These are phyloP conservation scores for Vireo altiloquus DNA, from an alignment of 2,113 vertebrate genomes.

Conservation along the genomic window DNA sequence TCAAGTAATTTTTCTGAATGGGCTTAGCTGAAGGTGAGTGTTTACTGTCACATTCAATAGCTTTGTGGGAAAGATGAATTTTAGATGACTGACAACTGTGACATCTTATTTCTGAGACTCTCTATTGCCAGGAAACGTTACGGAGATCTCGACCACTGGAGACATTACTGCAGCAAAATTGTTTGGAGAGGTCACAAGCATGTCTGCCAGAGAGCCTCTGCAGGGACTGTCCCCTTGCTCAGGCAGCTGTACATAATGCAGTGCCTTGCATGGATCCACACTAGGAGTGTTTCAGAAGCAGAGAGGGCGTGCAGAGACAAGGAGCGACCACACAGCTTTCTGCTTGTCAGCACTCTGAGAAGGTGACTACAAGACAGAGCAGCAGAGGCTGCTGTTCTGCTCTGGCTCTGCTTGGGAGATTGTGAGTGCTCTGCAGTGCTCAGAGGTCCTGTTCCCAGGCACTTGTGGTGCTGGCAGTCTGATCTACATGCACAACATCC, in stretches of 20 bases:
- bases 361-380: background rate
- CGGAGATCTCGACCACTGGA: background rate
- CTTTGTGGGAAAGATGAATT: background rate
- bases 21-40: background rate
- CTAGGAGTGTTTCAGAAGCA: background rate
- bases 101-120: background rate
- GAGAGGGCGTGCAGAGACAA: rapidly evolving
- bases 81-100: background rate
- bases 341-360: background rate
- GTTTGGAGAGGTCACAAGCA: background rate
- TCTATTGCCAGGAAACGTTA: background rate
- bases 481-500: background rate
- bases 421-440: background rate
- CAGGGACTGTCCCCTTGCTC: background rate
- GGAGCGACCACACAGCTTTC: background rate
- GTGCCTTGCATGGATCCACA: background rate
- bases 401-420: background rate
- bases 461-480: rapidly evolving
- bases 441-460: background rate
- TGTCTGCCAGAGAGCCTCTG: background rate
- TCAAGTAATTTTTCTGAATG: background rate
- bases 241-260: background rate
- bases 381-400: background rate
- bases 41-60: slow-evolving; percentile 9
- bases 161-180: background rate